Evolutionary conservation across 2,888 invertebrate species (phyloP), one percentile per base, ranked within the genome.

Genomic region (Neoscelio sp.): DNA sequence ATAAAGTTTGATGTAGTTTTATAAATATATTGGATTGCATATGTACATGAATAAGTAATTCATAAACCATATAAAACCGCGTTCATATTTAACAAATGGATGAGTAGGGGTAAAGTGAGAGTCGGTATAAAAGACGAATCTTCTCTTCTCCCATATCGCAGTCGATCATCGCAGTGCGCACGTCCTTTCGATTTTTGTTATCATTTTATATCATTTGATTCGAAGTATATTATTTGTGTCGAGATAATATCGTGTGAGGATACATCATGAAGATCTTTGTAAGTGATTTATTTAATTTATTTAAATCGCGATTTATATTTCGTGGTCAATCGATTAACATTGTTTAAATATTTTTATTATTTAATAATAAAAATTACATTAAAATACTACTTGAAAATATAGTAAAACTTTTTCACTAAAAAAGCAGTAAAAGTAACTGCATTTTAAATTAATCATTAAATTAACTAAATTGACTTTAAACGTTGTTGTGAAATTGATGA

Each of bases 191-290:
- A 80, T 84, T 84, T 83, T 84, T 76, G 80, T 85, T 81, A 65
- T 77, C 54, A 78, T 79, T 74, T 50, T 78, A 58, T 10, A 35
- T 40, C 13, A 33, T n/a, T n/a, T n/a, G n/a, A n/a, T 74, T 79
- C 20, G 58, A 42, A 75, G 46, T 76, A 44, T 73, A 60, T 76
- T 68, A 68, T 46, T 76, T 75, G 81, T 80, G 80, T 64, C 75
- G 50, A 52, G 35, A 71, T 71, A 42, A 46, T 73, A 78, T 71
- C 78, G 58, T 74, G 18, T 56, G 79, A 78, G 84, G 82, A 84
- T 82, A 89, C 91, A 90, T 81, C 84, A 91, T 92, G 92, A 92
- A 90, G 87, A 87, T 89, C 85, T 85, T 91, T 90, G 92, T 92
- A 88, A 92, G 92, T 89, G 67, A 54, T 28, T 46, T 44, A 10